Percentiles rank a stretch among this genome's conserved stretches.
Evolutionary conservation across 2,888 invertebrate species (phyloP).

Genomic region (Dione vanillae): DNA sequence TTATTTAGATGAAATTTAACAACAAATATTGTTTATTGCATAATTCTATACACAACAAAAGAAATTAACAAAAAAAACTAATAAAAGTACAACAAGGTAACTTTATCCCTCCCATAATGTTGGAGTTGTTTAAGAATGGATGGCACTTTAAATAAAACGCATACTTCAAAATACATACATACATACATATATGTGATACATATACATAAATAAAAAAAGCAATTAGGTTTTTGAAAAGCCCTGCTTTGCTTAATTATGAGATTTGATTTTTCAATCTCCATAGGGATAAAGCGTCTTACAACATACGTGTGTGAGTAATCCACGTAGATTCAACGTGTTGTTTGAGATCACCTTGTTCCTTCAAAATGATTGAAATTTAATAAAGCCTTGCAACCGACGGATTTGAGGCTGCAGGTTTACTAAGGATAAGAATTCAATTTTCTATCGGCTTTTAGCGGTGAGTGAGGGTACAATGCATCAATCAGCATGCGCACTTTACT

Average conservation of each 20-base stretch:
- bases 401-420: slow-evolving; percentile 50
- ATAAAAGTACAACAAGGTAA: too few relatives aligned
- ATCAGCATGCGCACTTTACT: slow-evolving; percentile 25
- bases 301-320: not conserved
- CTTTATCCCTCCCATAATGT: too few relatives aligned
- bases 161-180: too few relatives aligned
- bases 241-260: not conserved
- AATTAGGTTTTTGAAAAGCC: not conserved
- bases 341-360: slow-evolving; percentile 33
- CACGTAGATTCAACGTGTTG: slow-evolving; percentile 4
- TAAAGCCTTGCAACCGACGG: slow-evolving; percentile 48
- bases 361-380: slow-evolving; percentile 49
- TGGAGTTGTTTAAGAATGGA: too few relatives aligned
- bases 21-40: too few relatives aligned
- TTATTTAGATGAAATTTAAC: too few relatives aligned
- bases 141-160: too few relatives aligned
- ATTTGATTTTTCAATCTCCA: not conserved
- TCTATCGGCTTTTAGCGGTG: slow-evolving; percentile 51
- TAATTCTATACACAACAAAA: too few relatives aligned
- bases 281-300: not conserved
- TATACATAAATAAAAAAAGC: too few relatives aligned
- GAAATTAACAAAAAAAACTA: too few relatives aligned
- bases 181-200: too few relatives aligned
- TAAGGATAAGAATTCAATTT: slow-evolving; percentile 53
- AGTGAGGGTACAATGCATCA: slow-evolving; percentile 39